Percentiles rank a stretch among this genome's conserved stretches.
Evolutionary conservation across 2,113 vertebrate genomes (phyloP).

Genomic region (Burhinus oedicnemus): DNA sequence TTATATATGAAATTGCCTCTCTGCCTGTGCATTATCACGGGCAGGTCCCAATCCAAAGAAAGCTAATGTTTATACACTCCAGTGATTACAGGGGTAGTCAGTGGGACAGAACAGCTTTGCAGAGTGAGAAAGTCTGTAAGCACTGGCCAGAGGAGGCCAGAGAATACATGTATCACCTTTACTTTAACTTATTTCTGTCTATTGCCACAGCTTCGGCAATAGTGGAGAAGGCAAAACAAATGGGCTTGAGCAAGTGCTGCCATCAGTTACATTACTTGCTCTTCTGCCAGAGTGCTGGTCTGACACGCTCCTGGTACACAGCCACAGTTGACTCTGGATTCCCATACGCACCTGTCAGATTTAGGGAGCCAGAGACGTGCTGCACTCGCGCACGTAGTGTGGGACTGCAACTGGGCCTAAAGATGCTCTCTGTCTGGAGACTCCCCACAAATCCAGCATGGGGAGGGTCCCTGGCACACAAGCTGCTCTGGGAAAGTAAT

Average conservation of each 20-base stretch:
- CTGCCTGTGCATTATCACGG: no score
- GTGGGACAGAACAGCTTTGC: neutral
- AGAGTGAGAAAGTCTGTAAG: neutral
- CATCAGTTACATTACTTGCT: neutral
- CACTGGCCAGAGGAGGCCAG: neutral
- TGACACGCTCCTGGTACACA: neutral
- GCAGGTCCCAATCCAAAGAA: no score
- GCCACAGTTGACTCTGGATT: neutral
- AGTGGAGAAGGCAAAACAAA: neutral
- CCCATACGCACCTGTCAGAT: neutral
- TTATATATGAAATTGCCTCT: no score
- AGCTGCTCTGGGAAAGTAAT: neutral
- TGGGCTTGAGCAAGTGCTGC: neutral
- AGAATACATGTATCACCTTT: neutral
- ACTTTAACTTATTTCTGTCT: neutral
- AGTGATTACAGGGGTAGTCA: neutral
- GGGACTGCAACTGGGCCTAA: neutral
- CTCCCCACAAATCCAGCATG: rapidly evolving
- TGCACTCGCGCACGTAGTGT: rapidly evolving
- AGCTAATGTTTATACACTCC: no score
- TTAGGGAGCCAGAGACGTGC: neutral
- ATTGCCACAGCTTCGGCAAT: neutral
- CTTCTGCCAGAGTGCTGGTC: neutral
- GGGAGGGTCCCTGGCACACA: neutral
- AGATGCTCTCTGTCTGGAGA: neutral